Evolutionary conservation across 2,888 invertebrate genomes (phyloP).

Genomic region (Harmothoe impar): DNA sequence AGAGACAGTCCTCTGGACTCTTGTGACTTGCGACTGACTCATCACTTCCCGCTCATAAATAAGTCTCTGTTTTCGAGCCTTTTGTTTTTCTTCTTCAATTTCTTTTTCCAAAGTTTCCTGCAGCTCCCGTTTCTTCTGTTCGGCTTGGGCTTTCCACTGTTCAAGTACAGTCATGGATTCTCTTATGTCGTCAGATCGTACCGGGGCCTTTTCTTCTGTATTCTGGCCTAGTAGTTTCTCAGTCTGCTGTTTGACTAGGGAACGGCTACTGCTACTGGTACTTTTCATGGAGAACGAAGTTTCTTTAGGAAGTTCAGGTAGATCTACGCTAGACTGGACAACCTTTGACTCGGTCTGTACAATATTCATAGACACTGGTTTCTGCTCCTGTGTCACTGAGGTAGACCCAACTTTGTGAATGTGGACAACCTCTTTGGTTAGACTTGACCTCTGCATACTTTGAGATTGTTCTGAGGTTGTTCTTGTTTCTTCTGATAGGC

Average conservation of each 20-base stretch:
- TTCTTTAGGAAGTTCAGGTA: neutral
- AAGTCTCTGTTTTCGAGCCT: neutral
- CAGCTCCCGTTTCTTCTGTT: conserved; percentile 51
- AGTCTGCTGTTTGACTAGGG: neutral
- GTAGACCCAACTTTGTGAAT: conserved; percentile 30
- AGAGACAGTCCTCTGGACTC: neutral
- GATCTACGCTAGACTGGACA: neutral
- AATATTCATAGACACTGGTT: conserved; percentile 8
- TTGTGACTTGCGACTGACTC: conserved; percentile 6
- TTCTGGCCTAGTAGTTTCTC: neutral
- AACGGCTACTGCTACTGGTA: neutral
- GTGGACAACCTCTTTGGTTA: conserved; percentile 14
- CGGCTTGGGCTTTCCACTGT: conserved; percentile 47
- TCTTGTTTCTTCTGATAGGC: neutral
- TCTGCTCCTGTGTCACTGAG: neutral
- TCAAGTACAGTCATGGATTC: conserved; percentile 49
- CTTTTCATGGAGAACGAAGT: neutral
- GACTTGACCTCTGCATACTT: neutral
- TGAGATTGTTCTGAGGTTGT: neutral
- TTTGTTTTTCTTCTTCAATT: conserved; percentile 24
- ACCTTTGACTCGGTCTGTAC: conserved; percentile 52
- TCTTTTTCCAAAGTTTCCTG: conserved; percentile 22
- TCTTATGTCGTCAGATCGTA: neutral
- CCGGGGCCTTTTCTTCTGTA: neutral
- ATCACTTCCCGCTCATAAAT: conserved; percentile 35